Evolutionary conservation across 2,113 vertebrate species (phyloP), one percentile per base, ranked within the genome.

Genomic region (Gracilinanus agilis): DNA sequence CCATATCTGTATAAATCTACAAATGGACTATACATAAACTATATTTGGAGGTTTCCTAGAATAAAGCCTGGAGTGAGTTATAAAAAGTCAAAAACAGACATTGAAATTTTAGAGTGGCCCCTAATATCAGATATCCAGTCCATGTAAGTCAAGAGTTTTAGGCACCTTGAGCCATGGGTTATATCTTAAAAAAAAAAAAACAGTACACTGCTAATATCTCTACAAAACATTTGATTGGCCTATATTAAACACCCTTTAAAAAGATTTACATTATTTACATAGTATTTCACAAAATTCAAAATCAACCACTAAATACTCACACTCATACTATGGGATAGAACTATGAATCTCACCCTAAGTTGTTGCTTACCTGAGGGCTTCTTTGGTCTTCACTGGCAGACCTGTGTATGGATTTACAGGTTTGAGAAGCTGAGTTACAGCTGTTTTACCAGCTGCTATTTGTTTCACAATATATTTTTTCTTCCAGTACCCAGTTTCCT

Each of bases 401-500:
- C 99, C 99, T 0, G 99, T 99, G 96, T 98, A 98, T 49, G 93
- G 94, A 97, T 98, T 98, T 94, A 99, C 95, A 96, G 93, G 93
- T 90, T 97, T 96, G 44, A 99, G 98, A 27, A 98, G 97, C 49
- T 53, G 98, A 90, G 96, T 98, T 96, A 99, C 97, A 94, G 96
- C 97, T 8, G 96, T 96, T 94, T 96, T 97, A 94, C 98, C 97
- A 94, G 95, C 92, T 21, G 97, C 93, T 0, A 98, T 97, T 55
- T 98, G 97, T 94, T 98, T 99, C 27, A 92, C 95, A 88, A 99
- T 98, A 94, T 99, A 99, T 67, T 98, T 96, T 58, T 96, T 98
- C 98, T 99, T 99, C 99, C 99, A 99, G 93, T 98, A 98, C 21
- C 99, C 99, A n/a, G 89, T 95, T 25, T 98, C 95, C 75, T 44